Conservation (phyloP, 2,797 vertebrate genomes). For the Trachops cirrhosus region DNA sequence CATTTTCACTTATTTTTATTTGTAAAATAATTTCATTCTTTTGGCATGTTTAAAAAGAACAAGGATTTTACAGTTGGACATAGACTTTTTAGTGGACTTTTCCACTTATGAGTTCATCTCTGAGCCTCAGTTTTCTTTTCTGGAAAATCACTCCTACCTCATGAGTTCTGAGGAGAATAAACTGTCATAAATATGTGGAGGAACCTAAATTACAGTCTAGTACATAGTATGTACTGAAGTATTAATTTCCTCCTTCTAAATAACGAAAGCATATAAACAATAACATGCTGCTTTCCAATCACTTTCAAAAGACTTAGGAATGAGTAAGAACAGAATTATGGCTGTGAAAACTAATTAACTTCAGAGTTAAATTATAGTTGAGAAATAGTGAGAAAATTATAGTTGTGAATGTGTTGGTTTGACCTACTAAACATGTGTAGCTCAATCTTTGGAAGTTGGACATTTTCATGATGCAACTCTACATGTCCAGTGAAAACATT, state of each 20-base stretch:
- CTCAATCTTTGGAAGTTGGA: not conserved
- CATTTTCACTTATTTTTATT: slow-evolving; percentile 15
- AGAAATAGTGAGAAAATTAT: not conserved
- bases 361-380: not conserved
- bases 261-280: not conserved
- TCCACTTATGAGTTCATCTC: not conserved
- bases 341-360: not conserved
- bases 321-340: not conserved
- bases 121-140: not conserved
- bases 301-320: not conserved
- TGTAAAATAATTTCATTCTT: not conserved
- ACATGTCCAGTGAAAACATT: not conserved
- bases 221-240: not conserved
- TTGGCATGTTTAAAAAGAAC: not conserved
- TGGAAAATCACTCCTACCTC: not conserved
- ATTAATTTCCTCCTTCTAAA: not conserved
- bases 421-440: not conserved
- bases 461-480: not conserved
- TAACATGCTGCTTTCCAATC: not conserved
- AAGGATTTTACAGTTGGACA: not conserved
- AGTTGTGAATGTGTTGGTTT: not conserved
- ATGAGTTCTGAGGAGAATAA: not conserved
- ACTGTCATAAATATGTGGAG: not conserved
- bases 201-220: not conserved
- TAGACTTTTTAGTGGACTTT: not conserved